phyloP scores from a whole-genome alignment of 2,888 invertebrate species.

The Bellardia bayeri region DNA sequence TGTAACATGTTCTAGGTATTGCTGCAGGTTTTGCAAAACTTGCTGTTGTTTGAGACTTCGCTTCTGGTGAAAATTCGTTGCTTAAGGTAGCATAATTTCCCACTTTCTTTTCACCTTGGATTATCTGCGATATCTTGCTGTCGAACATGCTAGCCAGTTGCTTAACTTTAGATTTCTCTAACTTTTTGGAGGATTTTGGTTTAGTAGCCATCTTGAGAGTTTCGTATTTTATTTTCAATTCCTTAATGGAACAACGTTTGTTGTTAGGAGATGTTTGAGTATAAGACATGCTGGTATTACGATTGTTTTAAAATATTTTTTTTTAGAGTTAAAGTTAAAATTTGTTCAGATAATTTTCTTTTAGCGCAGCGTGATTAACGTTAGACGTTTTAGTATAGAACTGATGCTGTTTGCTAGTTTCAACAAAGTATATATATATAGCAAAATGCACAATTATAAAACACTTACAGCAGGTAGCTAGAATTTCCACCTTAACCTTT shows the following conservation, averaged over 20 bases:
- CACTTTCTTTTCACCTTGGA: slow-evolving; percentile 71
- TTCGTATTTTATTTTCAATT: slow-evolving; percentile 79
- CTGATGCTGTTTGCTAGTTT: not conserved
- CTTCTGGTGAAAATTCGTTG: slow-evolving; percentile 58
- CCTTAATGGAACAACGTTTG: slow-evolving; percentile 66
- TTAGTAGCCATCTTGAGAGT: not conserved
- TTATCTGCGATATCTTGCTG: slow-evolving; percentile 78
- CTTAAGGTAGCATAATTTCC: not conserved
- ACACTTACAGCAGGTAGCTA: not conserved
- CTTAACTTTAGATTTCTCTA: slow-evolving; percentile 77
- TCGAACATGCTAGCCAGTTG: slow-evolving; percentile 81
- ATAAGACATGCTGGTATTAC: not conserved
- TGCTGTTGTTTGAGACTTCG: not conserved
- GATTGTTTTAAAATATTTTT: not conserved
- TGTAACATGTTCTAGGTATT: slow-evolving; percentile 27
- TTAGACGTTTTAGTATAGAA: slow-evolving; percentile 39
- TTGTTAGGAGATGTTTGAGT: not conserved
- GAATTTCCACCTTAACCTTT: not conserved
- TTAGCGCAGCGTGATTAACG: slow-evolving; percentile 11
- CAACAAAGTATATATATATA: not conserved
- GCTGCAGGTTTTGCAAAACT: not conserved
- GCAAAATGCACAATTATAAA: not conserved
- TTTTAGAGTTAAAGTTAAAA: not conserved
- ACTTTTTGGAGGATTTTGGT: slow-evolving; percentile 69
- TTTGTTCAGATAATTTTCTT: not conserved